Evolutionary conservation across 2,113 vertebrate species (phyloP), one percentile per base, ranked within the genome.

Genomic region (Psettodes erumei): DNA sequence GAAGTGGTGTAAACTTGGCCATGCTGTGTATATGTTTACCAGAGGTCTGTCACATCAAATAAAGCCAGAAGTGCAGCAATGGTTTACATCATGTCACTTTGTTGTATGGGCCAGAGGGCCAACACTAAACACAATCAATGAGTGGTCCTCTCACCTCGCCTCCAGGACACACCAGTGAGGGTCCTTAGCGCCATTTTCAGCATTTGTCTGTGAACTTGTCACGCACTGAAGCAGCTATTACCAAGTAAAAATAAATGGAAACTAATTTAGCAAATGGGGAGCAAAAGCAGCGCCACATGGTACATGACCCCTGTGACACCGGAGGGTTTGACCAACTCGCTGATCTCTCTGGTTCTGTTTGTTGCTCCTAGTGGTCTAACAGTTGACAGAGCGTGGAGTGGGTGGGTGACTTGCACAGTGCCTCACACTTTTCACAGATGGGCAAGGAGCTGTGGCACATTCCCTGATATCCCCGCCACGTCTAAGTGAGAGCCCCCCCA

Each of bases 211-310:
- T 73, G 79, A 82, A 81, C 69, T 54, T 90, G 88, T 91, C 90
- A 92, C 43, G 67, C 71, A 68, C 85, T 47, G 38, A 78, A 88
- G 79, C 80, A 35, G 65, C 88, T 85, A 86, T 91, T 88, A 90
- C 75, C 69, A 80, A 89, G 89, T 76, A 85, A 65, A 92, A 94
- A 94, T 93, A 93, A 94, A 93, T 93, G 79, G 59, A 87, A 77
- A 79, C 86, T 92, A 87, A 94, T 92, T 93, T 88, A 69, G 69
- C 47, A 59, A 86, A 81, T 78, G 87, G 60, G 82, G 43, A 75
- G 79, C 51, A 58, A 91, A 91, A 86, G 86, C 62, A 67, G 74
- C 80, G 50, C 79, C 93, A 93, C 93, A 93, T 93, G 92, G 93
- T 67, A 27, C 37, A 8, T 90, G 88, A 93, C 93, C 93, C 75